Base-by-base conservation (phyloP, 2,797 vertebrate genomes). In the Notoglanidium macrostoma region DNA sequence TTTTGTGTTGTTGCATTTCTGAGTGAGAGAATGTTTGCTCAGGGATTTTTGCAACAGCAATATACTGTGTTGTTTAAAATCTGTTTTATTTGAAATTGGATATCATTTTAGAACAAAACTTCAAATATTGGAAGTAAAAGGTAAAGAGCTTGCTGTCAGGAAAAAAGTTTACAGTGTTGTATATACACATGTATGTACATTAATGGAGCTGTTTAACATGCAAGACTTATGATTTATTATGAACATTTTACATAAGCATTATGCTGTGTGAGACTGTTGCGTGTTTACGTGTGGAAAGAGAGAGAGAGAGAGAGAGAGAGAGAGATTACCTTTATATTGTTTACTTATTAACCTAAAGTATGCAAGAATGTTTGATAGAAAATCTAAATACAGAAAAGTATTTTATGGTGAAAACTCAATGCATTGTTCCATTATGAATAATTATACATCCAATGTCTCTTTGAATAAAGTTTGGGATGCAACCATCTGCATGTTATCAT, bases 41-140 rank as follows among this genome's bases (percentile, higher is more conserved):
- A 91, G 91, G 89, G 91, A 91, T 85, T 90, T 89, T 87, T 86
- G 85, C 84, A 89, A 61, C 70, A 84, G 84, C 78, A 73, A 79
- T 77, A 85, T 79, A 87, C 65, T 46, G 26, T 63, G n/a, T 72
- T 26, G 85, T 85, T 51, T 76, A 40, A 88, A 77, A 85, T 73
- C 21, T 85, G 51, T 85, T 83, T 88, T 82, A 85, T 70, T 88
- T 82, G 21, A 15, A 84, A 87, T 57, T 87, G 73, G 54, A 83
- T 61, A 70, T 79, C 19, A 67, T 77, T 84, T 83, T 23, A 68
- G 14, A 84, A 68, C 6, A 29, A 32, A 65, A 26, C 40, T 35
- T 35, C 8, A n/a, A 65, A 23, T 86, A 85, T 65, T 80, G 49
- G 63, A 35, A 32, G 17, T 57, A 76, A 77, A 65, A 73, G 67